Percentiles rank a stretch among this genome's conserved stretches.
Conservation (phyloP, 2,888 invertebrate species). For the Oligia latruncula region DNA sequence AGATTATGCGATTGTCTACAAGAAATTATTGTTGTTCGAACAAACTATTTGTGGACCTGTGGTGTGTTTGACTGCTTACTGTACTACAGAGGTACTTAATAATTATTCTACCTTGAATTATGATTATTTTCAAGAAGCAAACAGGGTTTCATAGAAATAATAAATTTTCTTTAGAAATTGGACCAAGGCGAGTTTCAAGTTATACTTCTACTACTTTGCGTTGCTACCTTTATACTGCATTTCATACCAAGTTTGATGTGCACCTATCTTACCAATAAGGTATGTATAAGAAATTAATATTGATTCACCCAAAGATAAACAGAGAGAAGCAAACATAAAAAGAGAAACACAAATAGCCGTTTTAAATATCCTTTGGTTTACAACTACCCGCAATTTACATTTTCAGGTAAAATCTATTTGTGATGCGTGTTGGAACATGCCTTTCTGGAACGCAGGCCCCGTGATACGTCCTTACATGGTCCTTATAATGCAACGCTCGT, state of each 20-base stretch:
- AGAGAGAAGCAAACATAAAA: too few species aligned
- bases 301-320: too few species aligned
- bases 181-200: conserved; percentile 57
- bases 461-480: conserved; percentile 79
- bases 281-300: conserved; percentile 45
- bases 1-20: conserved; percentile 75
- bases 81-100: conserved; percentile 59
- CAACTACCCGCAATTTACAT: too few species aligned
- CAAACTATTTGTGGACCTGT: conserved; percentile 73
- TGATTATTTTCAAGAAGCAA: not conserved
- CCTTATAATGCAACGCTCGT: conserved; percentile 80
- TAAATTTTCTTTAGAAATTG: conserved; percentile 42
- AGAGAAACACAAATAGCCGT: too few species aligned
- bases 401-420: conserved; percentile 73
- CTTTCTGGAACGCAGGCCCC: conserved; percentile 80
- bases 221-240: conserved; percentile 29
- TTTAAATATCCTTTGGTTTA: too few species aligned
- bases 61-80: conserved; percentile 78
- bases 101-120: too few species aligned
- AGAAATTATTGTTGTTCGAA: conserved; percentile 79
- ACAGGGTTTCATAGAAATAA: not conserved
- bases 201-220: conserved; percentile 40
- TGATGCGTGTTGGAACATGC: conserved; percentile 78
- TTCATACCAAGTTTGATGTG: conserved; percentile 59
- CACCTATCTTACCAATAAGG: conserved; percentile 53